Percentiles rank a stretch among this genome's conserved stretches.
phyloP scores from a whole-genome alignment of 2,113 vertebrate genomes.

The Chamaea fasciata region DNA sequence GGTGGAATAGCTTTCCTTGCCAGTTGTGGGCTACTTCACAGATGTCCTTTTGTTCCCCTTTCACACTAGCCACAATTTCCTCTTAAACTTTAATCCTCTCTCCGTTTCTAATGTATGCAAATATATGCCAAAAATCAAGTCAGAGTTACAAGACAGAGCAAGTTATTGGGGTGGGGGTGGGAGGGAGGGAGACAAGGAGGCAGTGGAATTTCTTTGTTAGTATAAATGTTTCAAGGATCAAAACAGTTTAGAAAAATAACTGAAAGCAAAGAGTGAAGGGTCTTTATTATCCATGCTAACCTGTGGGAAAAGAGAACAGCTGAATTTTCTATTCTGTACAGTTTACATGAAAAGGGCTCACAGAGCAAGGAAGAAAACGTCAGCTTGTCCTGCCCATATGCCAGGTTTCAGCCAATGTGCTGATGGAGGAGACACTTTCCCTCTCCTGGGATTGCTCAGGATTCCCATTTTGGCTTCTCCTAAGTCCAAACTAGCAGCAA shows the following conservation, averaged over 20 bases:
- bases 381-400: neutral
- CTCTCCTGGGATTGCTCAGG: neutral
- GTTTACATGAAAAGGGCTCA: neutral
- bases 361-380: neutral
- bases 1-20: conserved; percentile 71
- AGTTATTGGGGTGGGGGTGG: neutral
- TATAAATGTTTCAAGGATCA: conserved; percentile 5
- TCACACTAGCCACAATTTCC: conserved; percentile 73
- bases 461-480: neutral
- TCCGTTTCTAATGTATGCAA: conserved; percentile 66
- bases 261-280: neutral
- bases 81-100: conserved; percentile 68
- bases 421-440: neutral
- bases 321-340: neutral
- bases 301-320: neutral
- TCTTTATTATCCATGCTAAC: neutral
- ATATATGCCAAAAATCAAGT: conserved; percentile 66
- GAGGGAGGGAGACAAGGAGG: neutral
- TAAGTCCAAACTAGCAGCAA: neutral
- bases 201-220: conserved; percentile 46
- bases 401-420: neutral
- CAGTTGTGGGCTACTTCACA: conserved; percentile 72
- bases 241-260: conserved; percentile 43
- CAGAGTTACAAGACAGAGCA: conserved; percentile 42
- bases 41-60: conserved; percentile 74